Evolutionary conservation across 2,797 vertebrate species (phyloP).

Genomic region (Odontamblyopus lacepedii): DNA sequence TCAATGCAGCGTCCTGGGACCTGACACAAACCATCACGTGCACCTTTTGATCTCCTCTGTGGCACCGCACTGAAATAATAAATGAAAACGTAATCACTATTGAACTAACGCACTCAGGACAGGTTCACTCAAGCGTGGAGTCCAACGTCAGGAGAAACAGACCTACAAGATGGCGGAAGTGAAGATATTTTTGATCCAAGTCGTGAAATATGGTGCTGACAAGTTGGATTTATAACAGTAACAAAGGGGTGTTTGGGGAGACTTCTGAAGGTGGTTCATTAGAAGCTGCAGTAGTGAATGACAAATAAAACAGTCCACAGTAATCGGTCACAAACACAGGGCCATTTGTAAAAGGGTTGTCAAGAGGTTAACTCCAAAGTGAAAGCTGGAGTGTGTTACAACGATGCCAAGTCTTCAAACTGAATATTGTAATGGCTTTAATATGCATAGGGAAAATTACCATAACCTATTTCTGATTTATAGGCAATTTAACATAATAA

Average conservation of each 20-base stretch:
- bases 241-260: constrained; percentile 5
- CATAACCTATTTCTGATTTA: background rate
- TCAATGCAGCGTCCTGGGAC: constrained; percentile 57
- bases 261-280: background rate
- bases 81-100: constrained; percentile 70
- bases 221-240: background rate
- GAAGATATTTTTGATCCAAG: constrained; percentile 22
- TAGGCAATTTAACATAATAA: background rate
- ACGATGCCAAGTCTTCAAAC: background rate
- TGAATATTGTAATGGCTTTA: constrained; percentile 4
- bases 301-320: constrained; percentile 9
- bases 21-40: constrained; percentile 51
- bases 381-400: background rate
- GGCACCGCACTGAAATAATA: constrained; percentile 58
- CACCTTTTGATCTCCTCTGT: constrained; percentile 69
- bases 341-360: constrained; percentile 1
- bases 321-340: background rate
- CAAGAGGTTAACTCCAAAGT: background rate
- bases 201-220: constrained; percentile 10
- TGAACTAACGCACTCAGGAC: constrained; percentile 38
- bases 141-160: constrained; percentile 2
- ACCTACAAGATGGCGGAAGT: constrained; percentile 34
- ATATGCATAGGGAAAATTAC: background rate
- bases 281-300: background rate
- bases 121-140: constrained; percentile 51